Evolutionary conservation across 1,140 invertebrate genomes (phyloP), one percentile per base, ranked within the genome.

Genomic region (Trissolcus basalis): DNA sequence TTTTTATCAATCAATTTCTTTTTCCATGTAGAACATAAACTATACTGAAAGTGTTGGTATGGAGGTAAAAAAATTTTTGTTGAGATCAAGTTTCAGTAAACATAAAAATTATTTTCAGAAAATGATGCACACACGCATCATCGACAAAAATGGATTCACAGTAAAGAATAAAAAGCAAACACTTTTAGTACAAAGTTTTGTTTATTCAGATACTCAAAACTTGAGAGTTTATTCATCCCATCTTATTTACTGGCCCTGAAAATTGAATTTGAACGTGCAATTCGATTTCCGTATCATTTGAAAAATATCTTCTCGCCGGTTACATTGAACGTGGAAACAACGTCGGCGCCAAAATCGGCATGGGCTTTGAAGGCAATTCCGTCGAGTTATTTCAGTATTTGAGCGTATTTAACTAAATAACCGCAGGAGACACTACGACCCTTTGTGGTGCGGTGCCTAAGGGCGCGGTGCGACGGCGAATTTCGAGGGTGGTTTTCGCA

Each of bases 401-500:
- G 60, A 77, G 68, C 68, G 75, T 72, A 77, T 80, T 82, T 82
- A 82, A 82, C 77, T 74, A 76, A 80, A 82, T 80, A 81, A 81
- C 70, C 60, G 64, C 74, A 79, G 69, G 70, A 77, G 61, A 64
- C 58, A 65, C 65, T 61, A 55, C 70, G 64, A 71, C 74, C 78
- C 69, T 75, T 73, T 73, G 72, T 64, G 47, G 13, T 39, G 68
- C 59, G 60, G 54, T 35, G 65, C 71, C 74, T 32, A 43, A 68
- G 78, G 82, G 81, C 73, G 74, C 63, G 45, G 65, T 58, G 68
- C 71, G 74, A 77, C 80, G 79, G 71, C 79, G 54, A 82, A 81
- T 82, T 84, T 81, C 76, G 80, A 82, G 84, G 82, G 81, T 82
- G 81, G 78, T 82, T 84, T 84, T 78, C 77, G 72, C 83, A 79